Evolutionary conservation across 2,113 vertebrate genomes (phyloP).

Genomic region (Morone chrysops): DNA sequence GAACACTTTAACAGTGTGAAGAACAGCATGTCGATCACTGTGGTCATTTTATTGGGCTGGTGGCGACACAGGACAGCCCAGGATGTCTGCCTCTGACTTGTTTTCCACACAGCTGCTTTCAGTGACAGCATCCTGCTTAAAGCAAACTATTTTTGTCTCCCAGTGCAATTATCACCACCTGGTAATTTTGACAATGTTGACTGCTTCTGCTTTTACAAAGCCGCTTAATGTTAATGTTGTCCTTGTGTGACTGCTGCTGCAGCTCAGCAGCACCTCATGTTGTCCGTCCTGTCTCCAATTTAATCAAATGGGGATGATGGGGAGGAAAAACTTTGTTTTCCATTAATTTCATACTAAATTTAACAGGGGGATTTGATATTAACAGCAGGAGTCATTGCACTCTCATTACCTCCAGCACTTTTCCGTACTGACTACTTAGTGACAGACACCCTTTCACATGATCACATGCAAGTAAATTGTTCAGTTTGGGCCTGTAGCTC

Average conservation of each 20-base stretch:
- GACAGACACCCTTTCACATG: slow-evolving; percentile 10
- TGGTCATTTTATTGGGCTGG: slow-evolving; percentile 75
- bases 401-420: slow-evolving; percentile 22
- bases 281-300: slow-evolving; percentile 7
- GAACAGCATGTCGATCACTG: slow-evolving; percentile 67
- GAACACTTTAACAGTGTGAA: slow-evolving; percentile 63
- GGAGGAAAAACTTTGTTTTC: slow-evolving; percentile 46
- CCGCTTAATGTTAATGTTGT: slow-evolving; percentile 46
- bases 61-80: slow-evolving; percentile 64
- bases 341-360: slow-evolving; percentile 44
- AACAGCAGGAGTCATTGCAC: slow-evolving; percentile 7
- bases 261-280: slow-evolving; percentile 15
- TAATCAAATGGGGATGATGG: slow-evolving; percentile 39
- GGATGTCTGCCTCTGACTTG: slow-evolving; percentile 72
- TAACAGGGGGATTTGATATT: slow-evolving; percentile 22
- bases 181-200: slow-evolving; percentile 73
- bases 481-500: background rate
- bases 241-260: slow-evolving; percentile 38
- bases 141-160: slow-evolving; percentile 69
- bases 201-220: slow-evolving; percentile 57
- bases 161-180: slow-evolving; percentile 73
- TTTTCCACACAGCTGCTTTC: slow-evolving; percentile 74
- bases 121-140: slow-evolving; percentile 65
- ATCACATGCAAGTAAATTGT: slow-evolving; percentile 4
- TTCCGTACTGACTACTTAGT: slow-evolving; percentile 14